Conservation (phyloP, 2,113 vertebrate species). For the Typhlomys cinereus region DNA sequence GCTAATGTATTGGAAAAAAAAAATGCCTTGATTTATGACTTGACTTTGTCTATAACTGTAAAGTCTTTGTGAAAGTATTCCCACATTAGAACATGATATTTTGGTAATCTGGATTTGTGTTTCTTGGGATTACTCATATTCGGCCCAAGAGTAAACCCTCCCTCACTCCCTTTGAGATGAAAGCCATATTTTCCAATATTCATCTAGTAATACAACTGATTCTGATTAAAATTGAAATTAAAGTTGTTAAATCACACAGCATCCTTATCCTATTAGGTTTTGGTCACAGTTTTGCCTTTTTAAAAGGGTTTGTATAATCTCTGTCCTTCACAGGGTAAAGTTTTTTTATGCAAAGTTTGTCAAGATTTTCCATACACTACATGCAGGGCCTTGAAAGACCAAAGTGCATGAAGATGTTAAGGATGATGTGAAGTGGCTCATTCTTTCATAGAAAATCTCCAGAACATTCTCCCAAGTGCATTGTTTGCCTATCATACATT, state of each 20-base stretch:
- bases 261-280: neutral
- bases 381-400: neutral
- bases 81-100: neutral
- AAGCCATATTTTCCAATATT: neutral
- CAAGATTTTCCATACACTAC: neutral
- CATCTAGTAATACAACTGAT: neutral
- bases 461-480: neutral
- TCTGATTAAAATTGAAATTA: conserved; percentile 36
- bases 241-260: neutral
- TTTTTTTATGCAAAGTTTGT: no score
- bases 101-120: neutral
- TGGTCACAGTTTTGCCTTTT: neutral
- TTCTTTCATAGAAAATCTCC: neutral
- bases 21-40: neutral
- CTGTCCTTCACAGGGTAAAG: no score
- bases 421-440: neutral
- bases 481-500: neutral
- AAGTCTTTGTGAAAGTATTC: neutral
- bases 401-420: neutral
- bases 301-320: no score
- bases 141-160: neutral
- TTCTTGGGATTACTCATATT: neutral
- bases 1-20: no score
- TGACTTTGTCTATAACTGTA: neutral
- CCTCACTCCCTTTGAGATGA: neutral